A percentile compares a stretch with the other conserved stretches of the same genome.
These are phyloP conservation scores for Centropus bengalensis DNA, from an alignment of 2,113 vertebrate genomes.

Conservation along the genomic window DNA sequence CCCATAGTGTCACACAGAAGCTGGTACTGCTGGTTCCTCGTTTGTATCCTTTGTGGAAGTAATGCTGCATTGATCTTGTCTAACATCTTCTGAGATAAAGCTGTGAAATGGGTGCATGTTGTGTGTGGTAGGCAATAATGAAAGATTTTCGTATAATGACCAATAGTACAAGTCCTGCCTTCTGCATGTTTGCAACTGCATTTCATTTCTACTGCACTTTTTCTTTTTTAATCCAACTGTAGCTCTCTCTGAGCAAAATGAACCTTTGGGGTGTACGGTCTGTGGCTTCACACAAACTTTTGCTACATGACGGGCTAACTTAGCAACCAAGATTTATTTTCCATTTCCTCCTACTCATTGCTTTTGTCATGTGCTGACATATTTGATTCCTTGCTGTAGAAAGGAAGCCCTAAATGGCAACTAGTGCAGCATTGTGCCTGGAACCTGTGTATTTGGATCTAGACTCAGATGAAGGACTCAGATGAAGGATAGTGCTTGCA, in stretches of 20 bases:
- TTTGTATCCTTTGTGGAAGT: not conserved
- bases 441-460: not conserved
- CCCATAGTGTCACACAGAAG: not conserved
- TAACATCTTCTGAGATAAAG: not conserved
- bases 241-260: not conserved
- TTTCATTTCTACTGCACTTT: not conserved
- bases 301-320: not conserved
- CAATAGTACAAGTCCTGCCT: rapidly evolving
- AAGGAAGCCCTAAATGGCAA: not conserved
- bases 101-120: not conserved
- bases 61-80: not conserved
- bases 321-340: not conserved
- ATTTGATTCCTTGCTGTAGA: not conserved
- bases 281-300: not conserved
- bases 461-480: not conserved
- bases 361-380: not conserved
- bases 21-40: not conserved
- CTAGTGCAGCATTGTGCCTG: not conserved
- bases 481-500: not conserved
- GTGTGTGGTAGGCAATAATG: not conserved
- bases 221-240: not conserved
- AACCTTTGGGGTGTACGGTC: not conserved
- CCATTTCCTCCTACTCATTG: not conserved
- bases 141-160: not conserved
- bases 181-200: not conserved